Percentiles rank a stretch among this genome's conserved stretches.
phyloP scores from a whole-genome alignment of 2,113 vertebrate species.

The Acanthisitta chloris region DNA sequence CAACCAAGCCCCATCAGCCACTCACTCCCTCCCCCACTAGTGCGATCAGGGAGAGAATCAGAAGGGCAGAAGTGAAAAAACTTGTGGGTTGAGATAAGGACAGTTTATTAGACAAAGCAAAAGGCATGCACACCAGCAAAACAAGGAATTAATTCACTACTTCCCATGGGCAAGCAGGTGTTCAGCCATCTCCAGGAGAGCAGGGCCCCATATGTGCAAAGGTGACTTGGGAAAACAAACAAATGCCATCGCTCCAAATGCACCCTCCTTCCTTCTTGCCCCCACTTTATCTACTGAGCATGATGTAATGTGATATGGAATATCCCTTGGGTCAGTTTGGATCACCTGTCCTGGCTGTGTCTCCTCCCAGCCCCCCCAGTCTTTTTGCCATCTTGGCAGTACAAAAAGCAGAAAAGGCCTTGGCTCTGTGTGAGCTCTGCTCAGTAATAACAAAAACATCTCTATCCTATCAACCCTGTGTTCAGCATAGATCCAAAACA shows the following conservation, averaged over 20 bases:
- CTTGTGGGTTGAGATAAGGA: not conserved
- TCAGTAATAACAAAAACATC: not conserved
- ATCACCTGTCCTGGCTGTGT: not conserved
- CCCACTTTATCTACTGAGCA: not conserved
- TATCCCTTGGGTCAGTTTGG: not conserved
- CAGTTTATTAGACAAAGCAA: not conserved
- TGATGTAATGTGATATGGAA: not conserved
- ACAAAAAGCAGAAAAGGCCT: not conserved
- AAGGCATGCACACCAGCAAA: not conserved
- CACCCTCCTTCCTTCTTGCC: not conserved
- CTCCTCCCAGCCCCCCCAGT: not conserved
- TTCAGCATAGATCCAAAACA: not conserved
- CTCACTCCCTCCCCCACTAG: not conserved
- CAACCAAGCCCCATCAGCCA: not conserved
- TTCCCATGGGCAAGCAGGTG: not conserved
- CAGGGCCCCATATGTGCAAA: fast-evolving
- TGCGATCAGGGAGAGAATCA: fast-evolving
- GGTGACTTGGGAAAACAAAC: not conserved
- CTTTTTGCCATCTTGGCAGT: not conserved
- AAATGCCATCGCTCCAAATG: not conserved
- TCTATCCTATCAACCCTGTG: not conserved
- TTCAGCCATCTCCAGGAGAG: not conserved
- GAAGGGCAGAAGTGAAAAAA: not conserved
- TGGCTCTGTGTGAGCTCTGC: not conserved
- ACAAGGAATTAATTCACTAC: not conserved